Conservation (phyloP, 2,797 vertebrate species). For the Tadarida brasiliensis region DNA sequence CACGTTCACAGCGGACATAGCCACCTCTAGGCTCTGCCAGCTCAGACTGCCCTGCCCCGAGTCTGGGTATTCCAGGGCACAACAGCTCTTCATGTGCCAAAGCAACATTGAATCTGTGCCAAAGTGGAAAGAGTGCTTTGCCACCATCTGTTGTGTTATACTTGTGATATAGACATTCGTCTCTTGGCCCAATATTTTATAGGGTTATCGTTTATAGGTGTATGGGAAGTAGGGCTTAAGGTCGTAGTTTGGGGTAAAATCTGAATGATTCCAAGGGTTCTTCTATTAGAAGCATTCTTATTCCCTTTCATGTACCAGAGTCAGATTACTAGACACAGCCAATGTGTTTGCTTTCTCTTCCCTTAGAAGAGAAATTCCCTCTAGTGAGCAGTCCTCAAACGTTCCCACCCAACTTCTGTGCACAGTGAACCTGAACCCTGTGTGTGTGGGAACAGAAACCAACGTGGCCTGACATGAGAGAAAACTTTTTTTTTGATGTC, state of each 20-base stretch:
- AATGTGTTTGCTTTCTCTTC: not conserved
- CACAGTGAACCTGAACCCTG: not conserved
- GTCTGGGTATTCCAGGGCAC: not conserved
- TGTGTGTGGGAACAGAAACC: not conserved
- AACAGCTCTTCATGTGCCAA: not conserved
- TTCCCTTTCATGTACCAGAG: not conserved
- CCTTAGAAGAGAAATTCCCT: not conserved
- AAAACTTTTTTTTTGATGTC: not conserved
- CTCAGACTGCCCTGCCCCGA: too few species aligned
- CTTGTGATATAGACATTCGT: not conserved
- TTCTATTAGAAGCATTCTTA: not conserved
- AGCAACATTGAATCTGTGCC: not conserved
- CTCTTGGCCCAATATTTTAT: not conserved
- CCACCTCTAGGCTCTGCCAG: not conserved
- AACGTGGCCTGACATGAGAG: not conserved
- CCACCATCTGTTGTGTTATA: not conserved
- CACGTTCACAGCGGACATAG: not conserved
- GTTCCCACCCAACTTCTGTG: not conserved
- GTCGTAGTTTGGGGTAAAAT: not conserved
- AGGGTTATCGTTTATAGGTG: not conserved
- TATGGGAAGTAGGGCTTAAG: not conserved
- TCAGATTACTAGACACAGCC: not conserved
- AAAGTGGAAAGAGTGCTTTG: not conserved
- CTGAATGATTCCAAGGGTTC: not conserved
- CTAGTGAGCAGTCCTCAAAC: not conserved